Evolutionary conservation across 2,113 vertebrate species (phyloP).

Genomic region (human): DNA sequence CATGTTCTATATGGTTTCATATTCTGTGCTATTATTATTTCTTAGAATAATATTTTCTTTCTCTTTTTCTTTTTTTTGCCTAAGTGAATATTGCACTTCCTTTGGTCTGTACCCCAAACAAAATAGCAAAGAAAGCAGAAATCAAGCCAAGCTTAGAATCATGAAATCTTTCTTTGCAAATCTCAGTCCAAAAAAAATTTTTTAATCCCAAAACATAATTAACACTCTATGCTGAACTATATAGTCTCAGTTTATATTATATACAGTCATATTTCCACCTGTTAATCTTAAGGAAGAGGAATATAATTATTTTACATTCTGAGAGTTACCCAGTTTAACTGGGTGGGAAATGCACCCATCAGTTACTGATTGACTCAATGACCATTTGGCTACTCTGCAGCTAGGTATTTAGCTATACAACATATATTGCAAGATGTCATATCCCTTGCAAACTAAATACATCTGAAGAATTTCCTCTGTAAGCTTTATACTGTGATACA

Average conservation of each 20-base stretch:
- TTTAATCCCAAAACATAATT: background rate
- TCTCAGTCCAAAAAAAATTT: background rate
- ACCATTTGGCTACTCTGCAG: background rate
- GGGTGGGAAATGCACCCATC: background rate
- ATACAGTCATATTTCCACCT: background rate
- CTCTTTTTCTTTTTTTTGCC: background rate
- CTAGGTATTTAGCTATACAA: background rate
- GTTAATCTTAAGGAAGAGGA: background rate
- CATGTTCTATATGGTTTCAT: background rate
- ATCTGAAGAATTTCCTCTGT: background rate
- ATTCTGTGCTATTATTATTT: background rate
- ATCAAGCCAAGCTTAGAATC: background rate
- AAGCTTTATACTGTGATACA: background rate
- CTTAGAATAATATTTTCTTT: background rate
- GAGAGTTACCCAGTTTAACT: background rate
- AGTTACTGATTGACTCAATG: background rate
- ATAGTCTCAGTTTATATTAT: background rate
- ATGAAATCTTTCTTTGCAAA: background rate
- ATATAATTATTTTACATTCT: background rate
- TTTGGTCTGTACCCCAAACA: background rate
- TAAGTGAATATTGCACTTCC: background rate
- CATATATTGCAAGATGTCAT: background rate
- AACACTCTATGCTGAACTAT: background rate
- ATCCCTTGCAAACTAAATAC: too few species aligned
- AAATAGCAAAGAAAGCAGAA: background rate